These are phyloP conservation scores for Choloepus didactylus DNA, from an alignment of 2,797 vertebrate genomes.

Conservation along the genomic window DNA sequence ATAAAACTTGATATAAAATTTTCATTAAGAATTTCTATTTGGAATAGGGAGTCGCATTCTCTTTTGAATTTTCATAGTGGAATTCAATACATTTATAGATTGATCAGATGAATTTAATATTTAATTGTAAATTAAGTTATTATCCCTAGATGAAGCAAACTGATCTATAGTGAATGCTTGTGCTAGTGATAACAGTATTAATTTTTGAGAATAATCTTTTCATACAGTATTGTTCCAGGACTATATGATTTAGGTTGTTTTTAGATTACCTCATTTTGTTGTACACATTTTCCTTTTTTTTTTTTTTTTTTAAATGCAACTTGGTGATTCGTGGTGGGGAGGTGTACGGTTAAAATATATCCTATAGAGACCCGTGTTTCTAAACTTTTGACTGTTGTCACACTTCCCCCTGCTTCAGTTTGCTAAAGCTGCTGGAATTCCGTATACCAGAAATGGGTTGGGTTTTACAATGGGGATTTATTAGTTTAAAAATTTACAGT, in stretches of 20 bases:
- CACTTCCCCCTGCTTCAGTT: no score
- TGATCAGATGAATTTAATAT: conserved; percentile 39
- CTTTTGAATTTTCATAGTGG: conserved; percentile 3
- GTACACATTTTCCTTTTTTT: conserved; percentile 33
- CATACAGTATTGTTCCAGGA: not conserved
- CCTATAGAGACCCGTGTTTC: no score
- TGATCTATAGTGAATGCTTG: not conserved
- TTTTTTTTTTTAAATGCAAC: not conserved
- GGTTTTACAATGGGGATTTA: no score
- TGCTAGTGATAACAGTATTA: conserved; percentile 17
- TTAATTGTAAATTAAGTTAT: conserved; percentile 34
- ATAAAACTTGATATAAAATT: conserved; percentile 46
- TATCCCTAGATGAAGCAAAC: conserved; percentile 45
- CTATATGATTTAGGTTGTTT: conserved; percentile 27
- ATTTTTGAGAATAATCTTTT: conserved; percentile 26
- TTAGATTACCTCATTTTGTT: conserved; percentile 36
- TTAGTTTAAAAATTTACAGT: no score
- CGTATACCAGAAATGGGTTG: no score
- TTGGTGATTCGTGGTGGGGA: not conserved
- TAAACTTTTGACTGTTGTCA: no score
- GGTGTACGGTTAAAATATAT: not conserved
- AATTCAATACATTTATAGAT: conserved; percentile 23
- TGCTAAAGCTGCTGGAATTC: no score
- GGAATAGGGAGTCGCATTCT: not conserved
- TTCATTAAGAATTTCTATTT: conserved; percentile 52